phyloP scores from a whole-genome alignment of 1,140 invertebrate species.

The Atta texana region DNA sequence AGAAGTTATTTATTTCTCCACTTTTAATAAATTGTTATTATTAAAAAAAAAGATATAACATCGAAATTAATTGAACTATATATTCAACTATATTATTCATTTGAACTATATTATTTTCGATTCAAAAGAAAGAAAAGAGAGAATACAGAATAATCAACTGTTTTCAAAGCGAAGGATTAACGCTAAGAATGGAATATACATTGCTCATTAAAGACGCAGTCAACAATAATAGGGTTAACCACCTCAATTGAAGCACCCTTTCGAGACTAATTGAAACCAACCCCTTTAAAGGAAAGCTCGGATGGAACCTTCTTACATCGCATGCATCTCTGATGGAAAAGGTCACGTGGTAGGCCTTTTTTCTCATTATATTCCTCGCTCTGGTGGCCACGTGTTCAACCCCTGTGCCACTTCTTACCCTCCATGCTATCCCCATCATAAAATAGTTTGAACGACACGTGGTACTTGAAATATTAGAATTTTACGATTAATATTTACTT shows the following conservation, averaged over 20 bases:
- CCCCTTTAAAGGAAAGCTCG: background rate
- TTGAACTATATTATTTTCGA: no score
- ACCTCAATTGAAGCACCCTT: constrained; percentile 1
- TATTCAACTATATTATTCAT: no score
- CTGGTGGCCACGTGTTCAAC: constrained; percentile 26
- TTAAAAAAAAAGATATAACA: background rate
- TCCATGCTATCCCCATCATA: constrained; percentile 61
- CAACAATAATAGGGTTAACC: background rate
- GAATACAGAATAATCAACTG: background rate
- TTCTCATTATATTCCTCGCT: constrained; percentile 59
- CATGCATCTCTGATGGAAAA: constrained; percentile 78
- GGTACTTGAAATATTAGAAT: background rate
- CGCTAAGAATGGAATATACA: background rate
- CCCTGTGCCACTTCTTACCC: constrained; percentile 47
- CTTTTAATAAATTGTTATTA: background rate
- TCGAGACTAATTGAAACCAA: constrained; percentile 10
- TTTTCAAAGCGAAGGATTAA: background rate
- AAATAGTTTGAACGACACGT: constrained; percentile 73
- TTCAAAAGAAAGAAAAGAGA: background rate
- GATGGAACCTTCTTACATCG: constrained; percentile 65
- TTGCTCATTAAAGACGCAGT: background rate
- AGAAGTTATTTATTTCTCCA: background rate
- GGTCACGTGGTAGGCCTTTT: constrained; percentile 78
- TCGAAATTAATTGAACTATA: background rate
- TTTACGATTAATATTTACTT: constrained; percentile 2